Conservation (phyloP, 2,888 invertebrate genomes). For the Ypsolopha sequella region DNA sequence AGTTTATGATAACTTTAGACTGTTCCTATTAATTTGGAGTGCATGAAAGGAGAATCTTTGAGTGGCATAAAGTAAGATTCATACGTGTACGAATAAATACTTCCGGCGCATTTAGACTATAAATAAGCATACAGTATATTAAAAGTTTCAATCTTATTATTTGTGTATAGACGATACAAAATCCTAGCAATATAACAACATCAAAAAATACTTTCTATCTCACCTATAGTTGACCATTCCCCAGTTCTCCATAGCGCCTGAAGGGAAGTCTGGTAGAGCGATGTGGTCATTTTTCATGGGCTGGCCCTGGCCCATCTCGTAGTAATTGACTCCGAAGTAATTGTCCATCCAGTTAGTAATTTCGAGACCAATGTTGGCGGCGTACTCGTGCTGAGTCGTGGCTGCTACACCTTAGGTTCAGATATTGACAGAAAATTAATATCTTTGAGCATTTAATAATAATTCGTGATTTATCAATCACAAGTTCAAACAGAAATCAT, state of each 20-base stretch:
- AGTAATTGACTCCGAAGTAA: constrained; percentile 66
- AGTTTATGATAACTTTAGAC: too few species aligned
- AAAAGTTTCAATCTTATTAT: too few species aligned
- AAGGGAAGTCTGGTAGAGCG: constrained; percentile 82
- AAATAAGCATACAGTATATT: too few species aligned
- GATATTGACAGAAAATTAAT: too few species aligned
- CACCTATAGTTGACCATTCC: constrained; percentile 84
- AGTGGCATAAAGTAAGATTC: too few species aligned
- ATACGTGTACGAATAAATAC: too few species aligned
- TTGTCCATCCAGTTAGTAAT: constrained; percentile 65
- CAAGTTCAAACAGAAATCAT: too few species aligned
- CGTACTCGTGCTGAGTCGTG: constrained; percentile 44
- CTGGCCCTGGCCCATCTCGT: constrained; percentile 64
- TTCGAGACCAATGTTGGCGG: constrained; percentile 52
- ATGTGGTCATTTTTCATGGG: constrained; percentile 76
- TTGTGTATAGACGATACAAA: background rate
- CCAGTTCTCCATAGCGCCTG: constrained; percentile 91
- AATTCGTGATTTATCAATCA: too few species aligned
- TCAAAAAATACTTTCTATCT: background rate
- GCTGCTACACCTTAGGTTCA: background rate
- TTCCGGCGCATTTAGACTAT: too few species aligned
- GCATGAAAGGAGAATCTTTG: too few species aligned
- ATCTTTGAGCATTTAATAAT: too few species aligned
- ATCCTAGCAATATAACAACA: background rate
- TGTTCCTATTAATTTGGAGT: too few species aligned